Conservation (phyloP, 2,113 vertebrate genomes). For the Orcinus orca region DNA sequence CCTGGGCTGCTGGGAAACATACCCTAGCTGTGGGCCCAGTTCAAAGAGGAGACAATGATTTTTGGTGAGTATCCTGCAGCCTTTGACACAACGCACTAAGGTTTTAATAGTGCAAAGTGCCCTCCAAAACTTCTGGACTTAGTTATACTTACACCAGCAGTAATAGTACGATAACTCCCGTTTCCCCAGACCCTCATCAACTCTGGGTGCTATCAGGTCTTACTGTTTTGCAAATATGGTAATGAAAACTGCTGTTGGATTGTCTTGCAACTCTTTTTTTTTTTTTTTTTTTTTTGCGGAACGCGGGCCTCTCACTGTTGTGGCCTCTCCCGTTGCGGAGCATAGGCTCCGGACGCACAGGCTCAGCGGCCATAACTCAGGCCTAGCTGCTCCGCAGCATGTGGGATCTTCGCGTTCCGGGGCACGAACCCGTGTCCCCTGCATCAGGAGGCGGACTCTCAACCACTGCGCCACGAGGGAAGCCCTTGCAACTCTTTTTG, state of each 20-base stretch:
- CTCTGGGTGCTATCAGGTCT: background rate
- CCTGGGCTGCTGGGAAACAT: background rate
- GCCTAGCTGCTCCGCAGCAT: rapidly evolving
- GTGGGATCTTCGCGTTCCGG: rapidly evolving
- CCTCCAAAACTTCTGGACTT: background rate
- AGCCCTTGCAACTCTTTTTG: background rate
- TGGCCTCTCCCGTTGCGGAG: no score
- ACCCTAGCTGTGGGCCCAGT: background rate
- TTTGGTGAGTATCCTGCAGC: background rate
- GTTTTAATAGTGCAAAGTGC: background rate
- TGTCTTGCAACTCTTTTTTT: background rate
- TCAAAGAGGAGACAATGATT: background rate
- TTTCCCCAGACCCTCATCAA: background rate
- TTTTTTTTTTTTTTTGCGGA: no score
- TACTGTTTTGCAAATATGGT: background rate
- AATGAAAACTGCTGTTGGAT: background rate
- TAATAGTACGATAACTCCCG: rapidly evolving
- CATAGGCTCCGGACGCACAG: no score
- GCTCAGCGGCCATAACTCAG: no score
- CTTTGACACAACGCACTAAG: background rate
- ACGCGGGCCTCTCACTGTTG: no score
- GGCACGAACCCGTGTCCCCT: no score
- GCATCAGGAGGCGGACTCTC: no score
- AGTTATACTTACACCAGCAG: background rate
- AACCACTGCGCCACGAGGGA: no score